phyloP scores from a whole-genome alignment of 30 jellyfish, hydroid and myxozoan species.

The Hydractinia symbiolongicarpus region DNA sequence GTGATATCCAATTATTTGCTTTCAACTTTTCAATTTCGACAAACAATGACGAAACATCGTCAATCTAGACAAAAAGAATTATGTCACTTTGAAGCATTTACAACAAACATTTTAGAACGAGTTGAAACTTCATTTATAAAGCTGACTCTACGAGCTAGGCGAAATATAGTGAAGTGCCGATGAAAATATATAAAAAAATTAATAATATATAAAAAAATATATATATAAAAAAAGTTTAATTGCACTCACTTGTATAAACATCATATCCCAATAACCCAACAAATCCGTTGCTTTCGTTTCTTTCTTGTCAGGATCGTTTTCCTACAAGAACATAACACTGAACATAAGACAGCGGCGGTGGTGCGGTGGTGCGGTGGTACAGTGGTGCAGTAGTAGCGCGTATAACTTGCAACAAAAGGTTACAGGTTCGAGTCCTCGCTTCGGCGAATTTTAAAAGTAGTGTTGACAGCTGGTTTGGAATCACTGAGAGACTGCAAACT shows the following conservation, averaged over 20 bases:
- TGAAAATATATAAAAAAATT: background rate
- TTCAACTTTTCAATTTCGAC: constrained; percentile 70
- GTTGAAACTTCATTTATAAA: too few relatives aligned
- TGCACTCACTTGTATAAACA: constrained; percentile 59
- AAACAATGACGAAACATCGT: constrained; percentile 77
- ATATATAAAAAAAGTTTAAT: background rate
- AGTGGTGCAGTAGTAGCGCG: background rate
- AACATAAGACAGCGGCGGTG: background rate
- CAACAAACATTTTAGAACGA: too few relatives aligned
- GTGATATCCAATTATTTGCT: constrained; percentile 59
- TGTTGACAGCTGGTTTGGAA: background rate
- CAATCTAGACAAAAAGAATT: constrained; percentile 29
- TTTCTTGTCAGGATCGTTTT: constrained; percentile 64
- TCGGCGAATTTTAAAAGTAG: background rate
- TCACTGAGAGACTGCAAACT: too few relatives aligned
- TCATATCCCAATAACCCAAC: constrained; percentile 96
- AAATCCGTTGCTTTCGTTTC: constrained; percentile 87
- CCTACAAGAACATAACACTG: constrained; percentile 35
- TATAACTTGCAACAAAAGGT: too few relatives aligned
- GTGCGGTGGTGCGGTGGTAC: background rate
- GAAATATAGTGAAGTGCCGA: background rate
- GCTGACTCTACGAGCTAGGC: too few relatives aligned
- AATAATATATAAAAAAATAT: background rate
- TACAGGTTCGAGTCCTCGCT: too few relatives aligned
- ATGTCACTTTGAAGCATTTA: background rate